Percentiles rank a stretch among this genome's conserved stretches.
These are phyloP conservation scores for Aphidoletes aphidimyza DNA, from an alignment of 2,888 invertebrate genomes.

Conservation along the genomic window DNA sequence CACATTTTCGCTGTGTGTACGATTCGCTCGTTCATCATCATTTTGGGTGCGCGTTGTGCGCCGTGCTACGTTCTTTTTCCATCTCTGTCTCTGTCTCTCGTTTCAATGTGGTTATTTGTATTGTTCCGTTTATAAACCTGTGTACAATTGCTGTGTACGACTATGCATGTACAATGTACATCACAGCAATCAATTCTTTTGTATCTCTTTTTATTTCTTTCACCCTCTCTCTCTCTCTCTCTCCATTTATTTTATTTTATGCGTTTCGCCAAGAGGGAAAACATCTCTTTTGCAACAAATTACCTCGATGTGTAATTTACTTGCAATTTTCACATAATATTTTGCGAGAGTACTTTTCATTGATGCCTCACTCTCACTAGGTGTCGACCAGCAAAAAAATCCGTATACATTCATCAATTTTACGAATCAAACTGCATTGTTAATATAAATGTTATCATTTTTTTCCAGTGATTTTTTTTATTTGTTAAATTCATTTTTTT, in stretches of 20 bases:
- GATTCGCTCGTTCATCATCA: constrained; percentile 51
- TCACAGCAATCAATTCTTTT: constrained; percentile 32
- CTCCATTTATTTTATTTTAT: too few species aligned
- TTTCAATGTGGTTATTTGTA: too few species aligned
- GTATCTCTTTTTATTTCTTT: background rate
- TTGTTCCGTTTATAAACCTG: background rate
- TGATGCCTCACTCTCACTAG: constrained; percentile 1
- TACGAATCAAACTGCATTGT: constrained; percentile 28
- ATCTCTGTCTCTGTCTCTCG: too few species aligned
- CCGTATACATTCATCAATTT: constrained; percentile 1
- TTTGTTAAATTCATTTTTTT: background rate
- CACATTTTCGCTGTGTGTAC: constrained; percentile 31
- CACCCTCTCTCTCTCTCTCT: too few species aligned
- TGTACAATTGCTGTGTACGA: too few species aligned
- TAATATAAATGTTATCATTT: constrained; percentile 37
- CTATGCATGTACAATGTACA: too few species aligned
- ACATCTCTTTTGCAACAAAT: background rate
- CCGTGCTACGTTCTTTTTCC: background rate
- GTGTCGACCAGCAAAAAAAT: background rate
- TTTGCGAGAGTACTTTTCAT: constrained; percentile 7
- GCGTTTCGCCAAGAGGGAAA: too few species aligned
- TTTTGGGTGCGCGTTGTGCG: background rate
- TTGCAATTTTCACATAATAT: constrained; percentile 46
- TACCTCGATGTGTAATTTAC: constrained; percentile 11
- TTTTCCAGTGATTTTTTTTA: background rate